phyloP scores from a whole-genome alignment of 2,113 vertebrate species.

The Craseonycteris thonglongyai region DNA sequence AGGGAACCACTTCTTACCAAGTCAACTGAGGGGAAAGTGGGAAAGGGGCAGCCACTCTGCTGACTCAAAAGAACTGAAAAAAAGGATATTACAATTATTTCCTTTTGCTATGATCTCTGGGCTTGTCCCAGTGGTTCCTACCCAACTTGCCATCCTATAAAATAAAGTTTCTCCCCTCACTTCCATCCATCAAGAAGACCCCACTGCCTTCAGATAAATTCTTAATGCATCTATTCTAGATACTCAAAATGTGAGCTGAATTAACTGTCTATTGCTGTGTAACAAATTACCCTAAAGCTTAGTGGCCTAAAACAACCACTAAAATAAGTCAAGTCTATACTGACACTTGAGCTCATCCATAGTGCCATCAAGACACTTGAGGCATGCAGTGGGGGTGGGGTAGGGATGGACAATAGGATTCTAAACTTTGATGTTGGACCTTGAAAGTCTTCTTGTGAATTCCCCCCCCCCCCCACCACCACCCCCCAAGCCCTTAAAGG shows the following conservation, averaged over 20 bases:
- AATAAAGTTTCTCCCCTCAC: neutral
- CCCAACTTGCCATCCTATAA: neutral
- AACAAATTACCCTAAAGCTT: neutral
- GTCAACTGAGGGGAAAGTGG: neutral
- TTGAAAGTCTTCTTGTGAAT: neutral
- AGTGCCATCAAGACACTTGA: no score
- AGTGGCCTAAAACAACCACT: neutral
- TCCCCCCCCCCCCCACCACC: no score
- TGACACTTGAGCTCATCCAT: neutral
- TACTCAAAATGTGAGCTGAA: neutral
- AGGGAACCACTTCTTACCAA: neutral
- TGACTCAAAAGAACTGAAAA: neutral
- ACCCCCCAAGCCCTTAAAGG: neutral
- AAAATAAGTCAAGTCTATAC: neutral
- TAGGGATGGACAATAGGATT: neutral
- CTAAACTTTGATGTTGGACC: neutral
- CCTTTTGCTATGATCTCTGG: neutral
- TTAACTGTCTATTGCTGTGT: neutral
- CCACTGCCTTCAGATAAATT: neutral
- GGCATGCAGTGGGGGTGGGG: neutral
- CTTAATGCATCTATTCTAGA: neutral
- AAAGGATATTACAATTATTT: neutral
- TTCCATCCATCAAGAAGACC: neutral
- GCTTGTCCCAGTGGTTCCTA: neutral
- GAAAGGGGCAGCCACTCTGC: neutral